phyloP scores from a whole-genome alignment of 2,888 invertebrate genomes.

The Boloria euphrosyne region DNA sequence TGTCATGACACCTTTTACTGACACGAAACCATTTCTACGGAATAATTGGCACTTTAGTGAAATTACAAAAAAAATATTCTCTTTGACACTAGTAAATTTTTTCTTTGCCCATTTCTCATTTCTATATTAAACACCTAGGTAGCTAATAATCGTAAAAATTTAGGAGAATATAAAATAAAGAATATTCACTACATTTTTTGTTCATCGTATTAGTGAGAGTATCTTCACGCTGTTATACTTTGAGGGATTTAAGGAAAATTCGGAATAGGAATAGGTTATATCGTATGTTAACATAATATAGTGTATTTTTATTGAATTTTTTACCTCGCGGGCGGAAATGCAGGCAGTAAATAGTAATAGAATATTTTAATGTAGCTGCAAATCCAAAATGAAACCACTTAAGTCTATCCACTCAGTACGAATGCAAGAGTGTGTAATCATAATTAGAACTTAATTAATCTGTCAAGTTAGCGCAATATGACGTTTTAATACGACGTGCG shows the following conservation, averaged over 20 bases:
- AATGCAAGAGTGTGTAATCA: conserved; percentile 43
- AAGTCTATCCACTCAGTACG: conserved; percentile 3
- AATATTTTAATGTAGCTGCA: not conserved
- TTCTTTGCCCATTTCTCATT: not conserved
- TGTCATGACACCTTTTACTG: conserved; percentile 13
- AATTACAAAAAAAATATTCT: not conserved
- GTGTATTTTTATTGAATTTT: too few relatives aligned
- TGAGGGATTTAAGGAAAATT: too few relatives aligned
- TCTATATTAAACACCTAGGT: not conserved
- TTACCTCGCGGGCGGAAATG: too few relatives aligned
- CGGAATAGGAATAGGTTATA: too few relatives aligned
- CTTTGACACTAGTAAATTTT: not conserved
- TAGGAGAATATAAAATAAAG: too few relatives aligned
- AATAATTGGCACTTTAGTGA: conserved; percentile 14
- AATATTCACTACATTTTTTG: too few relatives aligned
- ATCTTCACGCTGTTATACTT: too few relatives aligned
- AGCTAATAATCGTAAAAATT: too few relatives aligned
- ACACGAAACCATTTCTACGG: conserved; percentile 12
- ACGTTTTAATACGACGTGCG: conserved; percentile 45
- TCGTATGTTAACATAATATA: too few relatives aligned
- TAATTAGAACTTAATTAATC: conserved; percentile 61
- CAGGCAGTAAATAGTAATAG: not conserved
- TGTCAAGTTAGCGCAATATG: conserved; percentile 57
- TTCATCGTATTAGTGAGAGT: too few relatives aligned
- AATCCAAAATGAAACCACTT: conserved; percentile 1